Percentiles rank a stretch among this genome's conserved stretches.
Conservation (phyloP, 2,797 vertebrate genomes). For the Characodon lateralis region DNA sequence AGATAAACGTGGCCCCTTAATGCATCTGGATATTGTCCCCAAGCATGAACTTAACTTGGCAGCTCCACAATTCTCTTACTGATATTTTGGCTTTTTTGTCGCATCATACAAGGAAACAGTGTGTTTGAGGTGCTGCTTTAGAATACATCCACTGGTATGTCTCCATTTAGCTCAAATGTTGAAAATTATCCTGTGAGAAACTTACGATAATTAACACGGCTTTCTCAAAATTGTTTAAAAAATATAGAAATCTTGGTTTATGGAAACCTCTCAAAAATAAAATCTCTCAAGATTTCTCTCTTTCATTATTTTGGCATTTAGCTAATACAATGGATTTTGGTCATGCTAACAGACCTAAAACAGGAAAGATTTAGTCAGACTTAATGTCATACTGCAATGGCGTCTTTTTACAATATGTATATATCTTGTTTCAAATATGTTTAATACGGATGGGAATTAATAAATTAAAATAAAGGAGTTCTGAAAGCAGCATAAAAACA, state of each 20-base stretch:
- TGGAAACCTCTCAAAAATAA: no score
- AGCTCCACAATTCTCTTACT: no score
- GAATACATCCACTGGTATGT: not conserved
- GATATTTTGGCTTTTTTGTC: no score
- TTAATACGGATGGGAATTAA: not conserved
- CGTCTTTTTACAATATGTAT: not conserved
- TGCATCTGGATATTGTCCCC: no score
- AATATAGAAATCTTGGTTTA: not conserved
- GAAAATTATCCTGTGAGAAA: not conserved
- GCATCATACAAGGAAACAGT: no score
- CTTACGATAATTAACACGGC: not conserved
- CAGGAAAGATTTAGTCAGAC: not conserved
- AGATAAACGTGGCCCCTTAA: no score
- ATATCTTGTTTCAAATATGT: not conserved
- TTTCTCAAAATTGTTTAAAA: not conserved
- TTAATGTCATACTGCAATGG: not conserved
- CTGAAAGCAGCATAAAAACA: not conserved
- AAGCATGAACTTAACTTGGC: no score
- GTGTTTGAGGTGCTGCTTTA: no score
- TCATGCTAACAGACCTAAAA: not conserved
- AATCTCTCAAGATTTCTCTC: not conserved
- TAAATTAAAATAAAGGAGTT: not conserved
- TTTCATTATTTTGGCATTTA: no score
- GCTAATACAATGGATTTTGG: not conserved
- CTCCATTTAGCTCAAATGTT: not conserved